Percentiles rank a stretch among this genome's conserved stretches.
These are phyloP conservation scores for Polymixis flavicincta DNA, from an alignment of 2,888 invertebrate genomes.

Conservation along the genomic window DNA sequence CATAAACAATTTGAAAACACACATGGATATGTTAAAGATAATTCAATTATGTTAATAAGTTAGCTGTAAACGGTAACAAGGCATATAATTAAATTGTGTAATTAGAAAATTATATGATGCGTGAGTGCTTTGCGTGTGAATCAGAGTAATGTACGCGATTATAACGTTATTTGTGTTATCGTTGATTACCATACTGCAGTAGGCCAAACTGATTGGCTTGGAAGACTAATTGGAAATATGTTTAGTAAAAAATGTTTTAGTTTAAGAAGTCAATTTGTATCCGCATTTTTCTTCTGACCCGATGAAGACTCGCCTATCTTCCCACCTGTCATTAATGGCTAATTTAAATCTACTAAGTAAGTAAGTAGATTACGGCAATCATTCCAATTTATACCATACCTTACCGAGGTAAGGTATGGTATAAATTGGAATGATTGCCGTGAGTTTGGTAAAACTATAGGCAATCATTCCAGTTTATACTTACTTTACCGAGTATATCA, in stretches of 20 bases:
- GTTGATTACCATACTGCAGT: background rate
- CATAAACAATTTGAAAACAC: constrained; percentile 2
- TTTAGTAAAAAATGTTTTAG: background rate
- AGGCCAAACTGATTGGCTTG: constrained; percentile 14
- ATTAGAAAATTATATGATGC: constrained; percentile 62
- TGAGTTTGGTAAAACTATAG: background rate
- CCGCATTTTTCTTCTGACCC: background rate
- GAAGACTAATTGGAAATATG: constrained; percentile 4
- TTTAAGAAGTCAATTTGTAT: background rate
- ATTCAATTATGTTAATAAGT: constrained; percentile 49
- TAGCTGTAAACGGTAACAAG: constrained; percentile 44
- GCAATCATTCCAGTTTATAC: background rate
- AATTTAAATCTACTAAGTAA: background rate
- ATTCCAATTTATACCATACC: background rate
- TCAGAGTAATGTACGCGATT: constrained; percentile 48
- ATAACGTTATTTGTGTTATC: constrained; percentile 30
- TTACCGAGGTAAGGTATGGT: background rate
- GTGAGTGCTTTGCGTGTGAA: constrained; percentile 60
- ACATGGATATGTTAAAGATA: constrained; percentile 20
- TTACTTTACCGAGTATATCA: no score
- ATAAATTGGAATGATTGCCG: background rate
- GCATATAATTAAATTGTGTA: constrained; percentile 46
- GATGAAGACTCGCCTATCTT: background rate
- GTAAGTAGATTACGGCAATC: no score
- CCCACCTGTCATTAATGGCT: no score